phyloP scores from a whole-genome alignment of 1,140 invertebrate species.

The Drosophila burlai region DNA sequence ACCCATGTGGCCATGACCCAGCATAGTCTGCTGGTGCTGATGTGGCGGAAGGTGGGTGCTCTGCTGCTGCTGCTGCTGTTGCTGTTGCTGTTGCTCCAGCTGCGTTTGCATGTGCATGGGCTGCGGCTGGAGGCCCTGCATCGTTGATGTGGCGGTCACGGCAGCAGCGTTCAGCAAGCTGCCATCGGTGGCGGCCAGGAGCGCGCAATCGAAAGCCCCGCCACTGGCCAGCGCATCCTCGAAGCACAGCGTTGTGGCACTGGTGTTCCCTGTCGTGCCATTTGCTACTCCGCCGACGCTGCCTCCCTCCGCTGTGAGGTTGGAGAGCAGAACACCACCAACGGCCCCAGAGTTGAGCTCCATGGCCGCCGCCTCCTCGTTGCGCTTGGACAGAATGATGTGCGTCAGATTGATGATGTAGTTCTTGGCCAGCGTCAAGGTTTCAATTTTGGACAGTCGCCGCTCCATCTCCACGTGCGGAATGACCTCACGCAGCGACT shows the following conservation, averaged over 20 bases:
- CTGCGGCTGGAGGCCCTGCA: constrained; percentile 57
- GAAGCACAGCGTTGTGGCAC: constrained; percentile 49
- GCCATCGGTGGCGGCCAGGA: constrained; percentile 64
- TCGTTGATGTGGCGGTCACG: constrained; percentile 43
- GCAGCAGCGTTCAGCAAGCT: constrained; percentile 57
- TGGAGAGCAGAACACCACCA: constrained; percentile 65
- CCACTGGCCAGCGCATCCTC: constrained; percentile 61
- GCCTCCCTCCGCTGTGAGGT: constrained; percentile 37
- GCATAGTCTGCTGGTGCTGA: constrained; percentile 60
- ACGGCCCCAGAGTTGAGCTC: constrained; percentile 75
- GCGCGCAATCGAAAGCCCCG: constrained; percentile 69
- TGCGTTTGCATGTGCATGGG: constrained; percentile 65
- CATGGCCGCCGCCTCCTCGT: constrained; percentile 83
- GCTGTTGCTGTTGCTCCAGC: constrained; percentile 51
- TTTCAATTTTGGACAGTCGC: constrained; percentile 95
- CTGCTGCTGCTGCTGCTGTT: constrained; percentile 12
- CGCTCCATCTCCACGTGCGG: constrained; percentile 94
- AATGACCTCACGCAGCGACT: constrained; percentile 93
- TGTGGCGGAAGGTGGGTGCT: constrained; percentile 16
- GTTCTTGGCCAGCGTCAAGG: constrained; percentile 94
- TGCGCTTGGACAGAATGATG: constrained; percentile 88
- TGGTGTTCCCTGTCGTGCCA: constrained; percentile 21
- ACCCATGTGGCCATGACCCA: constrained; percentile 60
- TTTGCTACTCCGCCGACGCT: constrained; percentile 8
- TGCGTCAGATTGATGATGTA: constrained; percentile 96